Evolutionary conservation across 2,888 invertebrate species (phyloP), one percentile per base, ranked within the genome.

Genomic region (Trissolcus brochymenae): DNA sequence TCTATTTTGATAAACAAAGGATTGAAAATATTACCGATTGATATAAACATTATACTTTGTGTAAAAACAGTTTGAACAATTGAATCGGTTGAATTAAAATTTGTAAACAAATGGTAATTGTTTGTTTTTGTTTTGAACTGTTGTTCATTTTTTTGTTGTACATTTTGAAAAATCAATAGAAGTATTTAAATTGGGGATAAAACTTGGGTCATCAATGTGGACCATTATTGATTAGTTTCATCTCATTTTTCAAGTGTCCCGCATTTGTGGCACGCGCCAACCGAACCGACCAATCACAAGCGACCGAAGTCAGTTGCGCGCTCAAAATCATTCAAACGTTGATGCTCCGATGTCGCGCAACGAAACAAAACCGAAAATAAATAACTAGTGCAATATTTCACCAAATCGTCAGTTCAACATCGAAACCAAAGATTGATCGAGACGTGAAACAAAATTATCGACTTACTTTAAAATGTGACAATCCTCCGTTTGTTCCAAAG

Each of bases 291-390:
- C 46, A 46, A 46, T 46, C n/a, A 16, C 4, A 46, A 46, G 2
- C 46, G 46, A n/a, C 17, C 21, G 14, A 29, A 16, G 11, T 56
- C 50, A 57, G 66, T 66, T 66, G 51, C 66, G 57, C 66, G 66
- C 66, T 57, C 56, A 66, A 66, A 59, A 16, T 6, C 13, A 11
- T 46, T 16, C 14, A 46, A 46, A 16, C 7, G 16, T 46, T 3
- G 16, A 7, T 49, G 49, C 59, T 49, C 46, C 25, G 7, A 46
- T 21, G 46, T 59, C 17, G n/a, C 49, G 29, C 2, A 6, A 16
- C 49, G 19, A 59, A 19, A 59, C n/a, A 25, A 59, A 25, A 16
- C 46, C 46, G 11, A 17, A 46, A 46, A 16, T 14, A 1, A 46
- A 4, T 4, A 16, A 14, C 43, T 43, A 16, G n/a, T 46, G 16